Evolutionary conservation across 2,888 invertebrate genomes (phyloP).

Genomic region (Monochamus alternatus): DNA sequence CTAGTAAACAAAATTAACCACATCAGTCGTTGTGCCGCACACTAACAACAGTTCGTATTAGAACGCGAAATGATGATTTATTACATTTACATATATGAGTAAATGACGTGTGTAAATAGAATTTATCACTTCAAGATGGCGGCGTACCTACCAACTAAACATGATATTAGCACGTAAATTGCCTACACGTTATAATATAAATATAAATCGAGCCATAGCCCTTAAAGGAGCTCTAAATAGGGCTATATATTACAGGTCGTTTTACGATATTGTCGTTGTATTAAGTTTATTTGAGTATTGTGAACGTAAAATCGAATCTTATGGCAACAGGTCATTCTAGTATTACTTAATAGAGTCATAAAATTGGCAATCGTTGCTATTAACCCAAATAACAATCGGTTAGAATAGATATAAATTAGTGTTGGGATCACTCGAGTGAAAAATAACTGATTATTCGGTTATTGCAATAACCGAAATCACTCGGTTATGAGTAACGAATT

Average conservation of each 20-base stretch:
- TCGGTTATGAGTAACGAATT: no score
- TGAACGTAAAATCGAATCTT: slow-evolving; percentile 35
- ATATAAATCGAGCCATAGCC: slow-evolving; percentile 24
- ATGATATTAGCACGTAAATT: slow-evolving; percentile 43
- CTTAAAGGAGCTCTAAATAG: slow-evolving; percentile 29
- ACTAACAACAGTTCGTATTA: slow-evolving; percentile 55
- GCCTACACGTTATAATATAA: slow-evolving; percentile 24
- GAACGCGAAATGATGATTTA: slow-evolving; percentile 63
- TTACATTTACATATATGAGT: slow-evolving; percentile 61
- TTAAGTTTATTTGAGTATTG: slow-evolving; percentile 32
- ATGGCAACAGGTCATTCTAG: slow-evolving; percentile 36
- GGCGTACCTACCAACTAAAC: slow-evolving; percentile 36
- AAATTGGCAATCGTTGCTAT: slow-evolving; percentile 26
- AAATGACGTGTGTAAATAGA: slow-evolving; percentile 64
- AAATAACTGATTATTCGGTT: no score
- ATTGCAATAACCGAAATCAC: no score
- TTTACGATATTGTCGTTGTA: slow-evolving; percentile 34
- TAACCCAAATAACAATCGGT: slow-evolving; percentile 27
- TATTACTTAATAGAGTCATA: slow-evolving; percentile 30
- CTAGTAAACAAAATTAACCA: slow-evolving; percentile 56
- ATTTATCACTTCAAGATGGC: slow-evolving; percentile 64
- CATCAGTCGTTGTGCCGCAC: slow-evolving; percentile 45
- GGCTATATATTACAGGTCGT: slow-evolving; percentile 23
- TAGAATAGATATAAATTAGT: slow-evolving; percentile 11
- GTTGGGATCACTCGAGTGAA: no score